Evolutionary conservation across 2,888 invertebrate species (phyloP), one percentile per base, ranked within the genome.

Genomic region (Volucella bombylans): DNA sequence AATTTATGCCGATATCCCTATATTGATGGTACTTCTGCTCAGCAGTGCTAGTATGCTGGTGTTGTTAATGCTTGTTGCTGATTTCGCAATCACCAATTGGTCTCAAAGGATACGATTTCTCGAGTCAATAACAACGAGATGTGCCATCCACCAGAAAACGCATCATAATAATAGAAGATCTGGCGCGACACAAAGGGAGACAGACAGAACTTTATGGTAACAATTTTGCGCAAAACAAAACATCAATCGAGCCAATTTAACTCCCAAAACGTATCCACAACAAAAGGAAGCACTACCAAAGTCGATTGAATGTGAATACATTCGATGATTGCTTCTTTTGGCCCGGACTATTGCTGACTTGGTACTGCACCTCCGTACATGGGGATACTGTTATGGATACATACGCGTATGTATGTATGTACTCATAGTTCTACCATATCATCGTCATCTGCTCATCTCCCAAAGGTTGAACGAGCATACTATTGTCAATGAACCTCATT

Each of bases 31-130:
- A 31, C 6, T 31, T 31, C 31, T 31, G 31, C 31, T 31, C 4
- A 1, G n/a, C n/a, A n/a, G n/a, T 31, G 6, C 31, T 31, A 4
- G 31, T 6, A 12, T 59, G 69, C 69, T 12, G 12, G 14, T 14
- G 31, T 39, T n/a, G 39, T 14, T 39, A 12, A 8, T 31, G 15
- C 31, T 8, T 61, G 73, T 31, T 74, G 50, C 72, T 67, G 67
- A 61, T 54, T 80, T 73, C 49, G 23, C 74, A 74, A 74, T 65
- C 65, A 74, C 59, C 64, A 65, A 74, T 74, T 50, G 64, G 65
- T 57, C 74, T 74, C 65, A 31, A 39, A 74, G 74, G 74, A 74
- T 47, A 47, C 57, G 49, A 57, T 57, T 65, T 65, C 49, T 47
- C 64, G 55, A 54, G 64, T 64, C 57, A 65, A 65, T 65, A 64